Percentiles rank a stretch among this genome's conserved stretches.
Evolutionary conservation across 1,140 invertebrate genomes (phyloP).

Genomic region (Eumeta japonica): DNA sequence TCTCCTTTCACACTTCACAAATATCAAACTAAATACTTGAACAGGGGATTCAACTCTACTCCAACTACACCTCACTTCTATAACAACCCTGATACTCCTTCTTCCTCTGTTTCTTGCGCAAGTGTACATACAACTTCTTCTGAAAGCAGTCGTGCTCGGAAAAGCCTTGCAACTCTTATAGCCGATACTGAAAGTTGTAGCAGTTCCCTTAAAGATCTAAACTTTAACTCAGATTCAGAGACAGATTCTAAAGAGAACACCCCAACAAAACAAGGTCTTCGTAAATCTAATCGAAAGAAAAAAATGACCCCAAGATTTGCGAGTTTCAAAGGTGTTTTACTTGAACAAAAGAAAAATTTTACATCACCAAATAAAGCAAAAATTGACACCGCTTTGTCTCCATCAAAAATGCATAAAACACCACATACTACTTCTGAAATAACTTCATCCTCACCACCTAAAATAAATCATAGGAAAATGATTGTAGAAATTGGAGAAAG

Average conservation of each 20-base stretch:
- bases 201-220: constrained; percentile 52
- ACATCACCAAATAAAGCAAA: constrained; percentile 35
- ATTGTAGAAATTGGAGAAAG: constrained; percentile 38
- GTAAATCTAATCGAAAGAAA: constrained; percentile 21
- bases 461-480: constrained; percentile 32
- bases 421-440: constrained; percentile 47
- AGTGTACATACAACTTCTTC: constrained; percentile 42
- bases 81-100: constrained; percentile 38
- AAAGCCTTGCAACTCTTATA: constrained; percentile 43
- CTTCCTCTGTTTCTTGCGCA: constrained; percentile 41
- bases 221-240: constrained; percentile 47
- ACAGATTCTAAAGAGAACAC: constrained; percentile 51
- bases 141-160: constrained; percentile 38
- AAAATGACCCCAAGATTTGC: constrained; percentile 37
- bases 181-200: constrained; percentile 54
- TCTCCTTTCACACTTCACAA: constrained; percentile 48
- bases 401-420: constrained; percentile 54
- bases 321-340: constrained; percentile 40
- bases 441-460: constrained; percentile 31
- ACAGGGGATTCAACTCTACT: constrained; percentile 33
- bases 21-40: constrained; percentile 36
- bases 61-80: constrained; percentile 40
- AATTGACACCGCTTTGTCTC: constrained; percentile 45
- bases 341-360: constrained; percentile 39
- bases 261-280: constrained; percentile 29